Percentiles rank a stretch among this genome's conserved stretches.
These are phyloP conservation scores for Chiropotes sagulatus DNA, from an alignment of 2,797 vertebrate genomes.

Conservation along the genomic window DNA sequence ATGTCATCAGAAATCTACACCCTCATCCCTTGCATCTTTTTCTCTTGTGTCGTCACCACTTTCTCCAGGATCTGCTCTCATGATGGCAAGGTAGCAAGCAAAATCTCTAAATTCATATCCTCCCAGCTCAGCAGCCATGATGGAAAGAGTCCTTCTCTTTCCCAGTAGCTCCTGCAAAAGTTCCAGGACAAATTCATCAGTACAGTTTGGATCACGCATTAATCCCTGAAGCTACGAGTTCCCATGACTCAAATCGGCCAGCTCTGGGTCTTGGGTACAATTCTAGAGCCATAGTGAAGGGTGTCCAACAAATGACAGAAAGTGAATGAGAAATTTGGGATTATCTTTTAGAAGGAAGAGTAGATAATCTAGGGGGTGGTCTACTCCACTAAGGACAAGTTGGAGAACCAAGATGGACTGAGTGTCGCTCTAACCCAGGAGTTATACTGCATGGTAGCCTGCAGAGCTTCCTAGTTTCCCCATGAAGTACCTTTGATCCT, in stretches of 20 bases:
- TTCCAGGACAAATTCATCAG: not conserved
- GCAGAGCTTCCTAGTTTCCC: not conserved
- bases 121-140: not conserved
- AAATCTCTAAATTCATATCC: not conserved
- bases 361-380: no score
- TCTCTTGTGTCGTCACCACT: not conserved
- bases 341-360: not conserved
- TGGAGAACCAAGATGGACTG: not conserved
- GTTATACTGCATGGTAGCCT: not conserved
- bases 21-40: not conserved
- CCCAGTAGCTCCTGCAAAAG: not conserved
- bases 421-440: not conserved
- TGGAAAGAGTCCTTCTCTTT: not conserved
- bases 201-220: not conserved
- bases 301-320: not conserved
- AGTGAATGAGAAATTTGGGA: not conserved
- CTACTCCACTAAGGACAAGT: rapidly evolving
- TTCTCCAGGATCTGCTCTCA: not conserved
- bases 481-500: not conserved
- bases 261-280: not conserved
- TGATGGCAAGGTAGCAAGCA: not conserved
- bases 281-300: not conserved
- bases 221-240: not conserved
- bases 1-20: not conserved
- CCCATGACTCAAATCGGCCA: not conserved